Evolutionary conservation across 2,797 vertebrate genomes (phyloP).

Genomic region (Malurus splendens): DNA sequence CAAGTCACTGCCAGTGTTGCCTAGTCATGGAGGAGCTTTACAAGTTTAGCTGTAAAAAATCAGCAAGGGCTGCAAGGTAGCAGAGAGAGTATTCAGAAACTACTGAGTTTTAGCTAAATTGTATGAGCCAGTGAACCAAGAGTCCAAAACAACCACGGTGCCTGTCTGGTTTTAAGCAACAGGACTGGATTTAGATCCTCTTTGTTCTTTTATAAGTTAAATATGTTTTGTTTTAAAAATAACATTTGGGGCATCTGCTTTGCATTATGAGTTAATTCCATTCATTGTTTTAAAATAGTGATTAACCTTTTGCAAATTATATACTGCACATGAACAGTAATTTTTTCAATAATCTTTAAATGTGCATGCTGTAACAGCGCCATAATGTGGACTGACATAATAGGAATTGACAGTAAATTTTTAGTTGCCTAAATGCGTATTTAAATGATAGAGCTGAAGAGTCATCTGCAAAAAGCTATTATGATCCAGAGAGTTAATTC

Average conservation of each 20-base stretch:
- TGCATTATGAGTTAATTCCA: conserved; percentile 46
- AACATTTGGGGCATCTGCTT: conserved; percentile 36
- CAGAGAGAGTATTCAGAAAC: conserved; percentile 1
- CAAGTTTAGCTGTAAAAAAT: conserved; percentile 13
- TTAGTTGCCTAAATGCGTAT: conserved; percentile 45
- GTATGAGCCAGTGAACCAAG: not conserved
- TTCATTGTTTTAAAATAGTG: conserved; percentile 54
- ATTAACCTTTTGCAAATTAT: conserved; percentile 55
- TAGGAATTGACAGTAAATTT: conserved; percentile 59
- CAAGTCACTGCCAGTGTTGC: conserved; percentile 8
- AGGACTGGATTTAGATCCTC: not conserved
- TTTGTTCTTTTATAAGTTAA: conserved; percentile 47
- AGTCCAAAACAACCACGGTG: not conserved
- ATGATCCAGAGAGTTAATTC: conserved; percentile 33
- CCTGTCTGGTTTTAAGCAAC: conserved; percentile 12
- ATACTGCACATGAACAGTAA: conserved; percentile 31
- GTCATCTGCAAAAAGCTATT: conserved; percentile 49
- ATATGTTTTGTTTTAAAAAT: conserved; percentile 52
- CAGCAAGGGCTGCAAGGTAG: conserved; percentile 11
- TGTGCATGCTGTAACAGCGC: conserved; percentile 41
- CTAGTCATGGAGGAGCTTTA: not conserved
- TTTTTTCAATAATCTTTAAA: conserved; percentile 56
- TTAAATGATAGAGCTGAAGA: conserved; percentile 35
- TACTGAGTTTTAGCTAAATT: not conserved
- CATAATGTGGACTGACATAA: conserved; percentile 50